These are phyloP conservation scores for Tenthredo mesomela DNA, from an alignment of 2,888 invertebrate genomes.

Conservation along the genomic window DNA sequence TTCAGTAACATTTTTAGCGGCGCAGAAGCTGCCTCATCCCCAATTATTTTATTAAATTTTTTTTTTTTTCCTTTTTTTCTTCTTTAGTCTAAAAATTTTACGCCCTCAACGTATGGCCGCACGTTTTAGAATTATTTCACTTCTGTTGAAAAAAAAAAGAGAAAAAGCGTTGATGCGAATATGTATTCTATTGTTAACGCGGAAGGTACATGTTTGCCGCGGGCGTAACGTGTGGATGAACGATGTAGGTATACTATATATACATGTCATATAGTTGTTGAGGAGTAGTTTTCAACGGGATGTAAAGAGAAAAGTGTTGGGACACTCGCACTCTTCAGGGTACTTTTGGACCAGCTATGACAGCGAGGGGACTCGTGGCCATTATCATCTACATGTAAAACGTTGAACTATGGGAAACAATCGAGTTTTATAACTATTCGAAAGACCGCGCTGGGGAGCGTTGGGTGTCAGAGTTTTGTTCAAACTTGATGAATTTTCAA, in stretches of 20 bases:
- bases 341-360: not conserved
- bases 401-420: conserved; percentile 8
- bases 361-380: conserved; percentile 4
- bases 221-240: not conserved
- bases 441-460: not conserved
- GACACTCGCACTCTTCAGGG: not conserved
- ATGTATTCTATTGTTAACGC: not conserved
- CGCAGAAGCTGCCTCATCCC: not conserved
- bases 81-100: not conserved
- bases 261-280: not conserved
- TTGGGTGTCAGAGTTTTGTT: not conserved
- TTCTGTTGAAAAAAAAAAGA: not conserved
- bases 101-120: too few relatives aligned
- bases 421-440: not conserved
- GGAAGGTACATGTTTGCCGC: conserved; percentile 1
- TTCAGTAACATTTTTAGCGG: not conserved
- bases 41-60: too few relatives aligned
- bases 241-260: not conserved
- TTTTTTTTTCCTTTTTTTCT: not conserved
- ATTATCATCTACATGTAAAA: not conserved
- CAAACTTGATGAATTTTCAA: not conserved
- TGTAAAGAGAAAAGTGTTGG: not conserved
- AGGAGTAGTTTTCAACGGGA: conserved; percentile 4
- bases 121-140: not conserved
- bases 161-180: not conserved